These are phyloP conservation scores for Danio kyathit DNA, from an alignment of 2,797 vertebrate genomes.

Conservation along the genomic window DNA sequence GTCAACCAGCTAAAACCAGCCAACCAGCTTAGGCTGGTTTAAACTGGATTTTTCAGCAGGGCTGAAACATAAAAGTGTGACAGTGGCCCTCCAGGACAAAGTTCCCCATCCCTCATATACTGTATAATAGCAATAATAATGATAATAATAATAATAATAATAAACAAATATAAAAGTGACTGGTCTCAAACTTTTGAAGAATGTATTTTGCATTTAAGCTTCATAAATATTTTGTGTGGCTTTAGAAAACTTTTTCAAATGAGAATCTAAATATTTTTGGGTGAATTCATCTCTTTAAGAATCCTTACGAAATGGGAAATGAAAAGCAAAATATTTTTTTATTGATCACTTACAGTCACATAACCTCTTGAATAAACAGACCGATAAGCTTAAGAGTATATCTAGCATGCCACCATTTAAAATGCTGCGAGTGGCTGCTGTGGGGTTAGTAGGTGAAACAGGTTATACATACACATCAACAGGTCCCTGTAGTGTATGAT, in stretches of 20 bases:
- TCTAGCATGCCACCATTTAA: conserved; percentile 43
- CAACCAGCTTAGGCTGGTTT: too few relatives aligned
- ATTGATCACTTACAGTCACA: background rate
- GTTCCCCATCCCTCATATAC: too few relatives aligned
- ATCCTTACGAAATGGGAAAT: background rate
- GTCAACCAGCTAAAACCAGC: too few relatives aligned
- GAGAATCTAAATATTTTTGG: background rate
- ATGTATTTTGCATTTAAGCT: background rate
- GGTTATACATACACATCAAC: conserved; percentile 40
- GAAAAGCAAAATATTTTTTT: conserved; percentile 9
- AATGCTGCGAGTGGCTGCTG: conserved; percentile 27
- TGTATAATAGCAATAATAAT: too few relatives aligned
- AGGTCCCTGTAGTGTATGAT: conserved; percentile 64
- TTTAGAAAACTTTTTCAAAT: background rate
- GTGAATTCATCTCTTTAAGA: background rate
- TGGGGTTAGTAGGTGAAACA: conserved; percentile 24
- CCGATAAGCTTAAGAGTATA: conserved; percentile 55
- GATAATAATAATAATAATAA: too few relatives aligned
- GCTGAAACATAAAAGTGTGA: too few relatives aligned
- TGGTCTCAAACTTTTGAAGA: background rate
- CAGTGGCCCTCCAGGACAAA: too few relatives aligned
- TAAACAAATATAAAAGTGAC: background rate
- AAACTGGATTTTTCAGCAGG: too few relatives aligned
- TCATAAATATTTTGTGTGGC: background rate
- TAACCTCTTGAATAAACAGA: conserved; percentile 7